A percentile compares a stretch with the other conserved stretches of the same genome.
These are phyloP conservation scores for Pseudomyrmex dendroicus DNA, from an alignment of 1,140 invertebrate species.

Conservation along the genomic window DNA sequence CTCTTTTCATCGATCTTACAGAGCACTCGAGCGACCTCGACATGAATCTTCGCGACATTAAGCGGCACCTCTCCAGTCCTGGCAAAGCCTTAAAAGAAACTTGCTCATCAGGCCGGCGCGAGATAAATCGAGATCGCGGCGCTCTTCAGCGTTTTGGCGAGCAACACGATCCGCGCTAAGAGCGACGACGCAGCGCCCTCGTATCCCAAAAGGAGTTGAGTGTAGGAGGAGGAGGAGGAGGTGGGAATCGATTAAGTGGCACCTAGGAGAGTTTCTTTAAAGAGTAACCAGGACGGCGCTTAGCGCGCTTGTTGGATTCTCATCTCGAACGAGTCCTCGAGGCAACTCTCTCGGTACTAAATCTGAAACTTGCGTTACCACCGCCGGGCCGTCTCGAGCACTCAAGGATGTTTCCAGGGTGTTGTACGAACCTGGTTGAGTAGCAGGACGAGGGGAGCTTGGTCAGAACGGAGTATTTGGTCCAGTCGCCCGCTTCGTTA, in stretches of 20 bases:
- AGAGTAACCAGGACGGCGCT: conserved; percentile 63
- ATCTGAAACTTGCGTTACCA: conserved; percentile 67
- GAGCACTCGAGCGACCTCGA: not conserved
- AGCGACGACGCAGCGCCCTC: conserved; percentile 24
- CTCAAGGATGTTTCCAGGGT: conserved; percentile 58
- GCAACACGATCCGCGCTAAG: not conserved
- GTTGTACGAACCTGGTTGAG: conserved; percentile 48
- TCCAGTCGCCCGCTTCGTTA: conserved; percentile 42
- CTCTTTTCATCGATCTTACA: conserved; percentile 1
- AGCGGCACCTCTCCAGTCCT: conserved; percentile 1
- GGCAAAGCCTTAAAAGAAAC: conserved; percentile 1
- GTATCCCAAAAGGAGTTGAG: conserved; percentile 58
- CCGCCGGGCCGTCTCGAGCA: conserved; percentile 46
- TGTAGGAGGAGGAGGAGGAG: not conserved
- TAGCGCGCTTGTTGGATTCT: conserved; percentile 69
- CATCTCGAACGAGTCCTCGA: conserved; percentile 64
- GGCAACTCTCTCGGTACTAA: conserved; percentile 63
- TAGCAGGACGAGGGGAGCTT: conserved; percentile 34
- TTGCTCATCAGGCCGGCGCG: conserved; percentile 21
- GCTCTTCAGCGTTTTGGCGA: conserved; percentile 19
- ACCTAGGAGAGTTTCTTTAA: conserved; percentile 70
- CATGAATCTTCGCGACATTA: not conserved
- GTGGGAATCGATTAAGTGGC: conserved; percentile 72
- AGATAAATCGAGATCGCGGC: conserved; percentile 58
- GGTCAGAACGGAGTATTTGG: conserved; percentile 18